A percentile compares a stretch with the other conserved stretches of the same genome.
These are phyloP conservation scores for Scaptomyza pallida DNA, from an alignment of 1,140 invertebrate species.

Conservation along the genomic window DNA sequence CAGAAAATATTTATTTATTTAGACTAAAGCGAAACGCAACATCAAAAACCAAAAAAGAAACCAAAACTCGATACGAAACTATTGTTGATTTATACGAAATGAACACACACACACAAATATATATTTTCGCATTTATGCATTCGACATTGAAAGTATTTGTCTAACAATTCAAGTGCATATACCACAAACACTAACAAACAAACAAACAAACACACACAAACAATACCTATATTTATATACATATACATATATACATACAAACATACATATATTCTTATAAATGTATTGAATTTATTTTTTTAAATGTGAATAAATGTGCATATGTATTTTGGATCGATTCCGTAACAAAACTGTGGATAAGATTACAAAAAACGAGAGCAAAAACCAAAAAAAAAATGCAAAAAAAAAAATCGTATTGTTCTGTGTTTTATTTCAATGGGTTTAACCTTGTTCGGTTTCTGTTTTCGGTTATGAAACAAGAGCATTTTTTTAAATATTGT, in stretches of 20 bases:
- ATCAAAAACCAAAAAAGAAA: conserved; percentile 16
- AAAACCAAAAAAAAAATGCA: conserved; percentile 25
- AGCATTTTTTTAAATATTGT: no score
- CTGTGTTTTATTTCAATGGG: conserved; percentile 28
- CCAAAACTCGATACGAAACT: conserved; percentile 33
- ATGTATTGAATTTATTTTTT: conserved; percentile 74
- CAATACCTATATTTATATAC: conserved; percentile 48
- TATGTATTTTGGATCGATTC: conserved; percentile 73
- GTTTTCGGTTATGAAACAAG: background rate
- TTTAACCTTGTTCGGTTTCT: background rate
- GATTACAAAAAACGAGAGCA: conserved; percentile 33
- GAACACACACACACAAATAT: conserved; percentile 36
- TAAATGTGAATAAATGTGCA: conserved; percentile 68
- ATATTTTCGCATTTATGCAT: conserved; percentile 80
- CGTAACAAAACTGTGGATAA: conserved; percentile 44
- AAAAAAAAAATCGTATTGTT: conserved; percentile 32
- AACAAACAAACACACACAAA: conserved; percentile 7
- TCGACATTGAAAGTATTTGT: conserved; percentile 47
- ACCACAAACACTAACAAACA: background rate
- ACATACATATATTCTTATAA: conserved; percentile 68
- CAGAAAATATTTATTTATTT: conserved; percentile 56
- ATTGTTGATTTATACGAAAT: conserved; percentile 51
- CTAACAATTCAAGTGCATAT: conserved; percentile 46
- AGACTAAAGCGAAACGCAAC: conserved; percentile 33
- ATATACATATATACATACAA: conserved; percentile 39